Base-by-base conservation (phyloP, 1,140 invertebrate genomes). In the Platyscapa corneri region DNA sequence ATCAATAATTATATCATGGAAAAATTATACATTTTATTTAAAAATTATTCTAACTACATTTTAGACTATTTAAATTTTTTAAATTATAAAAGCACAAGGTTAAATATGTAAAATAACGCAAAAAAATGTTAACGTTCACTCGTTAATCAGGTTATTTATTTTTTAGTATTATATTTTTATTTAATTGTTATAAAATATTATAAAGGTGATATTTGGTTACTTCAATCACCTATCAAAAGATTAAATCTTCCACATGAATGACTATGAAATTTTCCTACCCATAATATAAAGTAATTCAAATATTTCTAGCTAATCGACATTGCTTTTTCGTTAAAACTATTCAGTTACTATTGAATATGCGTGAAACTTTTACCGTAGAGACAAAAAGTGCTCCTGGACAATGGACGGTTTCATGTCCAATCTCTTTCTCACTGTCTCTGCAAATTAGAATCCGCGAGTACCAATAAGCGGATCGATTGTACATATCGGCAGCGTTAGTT, bases 381-480 rank as follows among this genome's bases (percentile, higher is more conserved):
- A 70, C 67, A 39, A 70, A 70, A 70, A 70, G 23, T 30, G 20
- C 32, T 20, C 0, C 37, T 37, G 34, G 37, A 70, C 16, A 37
- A 67, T 49, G n/a, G 30, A 32, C 16, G 3, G 6, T 46, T 76
- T 49, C 39, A 32, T 76, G 53, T 56, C 6, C n/a, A 23, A 67
- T n/a, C 60, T 67, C 60, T 42, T 80, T 67, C 37, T 46, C 53
- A 10, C 34, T 49, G n/a, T 3, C 46, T 64, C 20, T 2, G 3
- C n/a, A 30, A 37, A 67, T 65, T 67, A 39, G 56, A 67, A 64
- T 80, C 37, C 39, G 46, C 23, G n/a, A 30, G 18, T 60, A 42
- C n/a, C 70, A 60, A 76, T 82, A 82, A 60, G 72, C 82, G 53
- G 27, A 83, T 76, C 72, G 49, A 75, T 56, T 64, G 53, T 46